A percentile compares a stretch with the other conserved stretches of the same genome.
These are phyloP conservation scores for Tautogolabrus adspersus DNA, from an alignment of 2,113 vertebrate species.

Conservation along the genomic window DNA sequence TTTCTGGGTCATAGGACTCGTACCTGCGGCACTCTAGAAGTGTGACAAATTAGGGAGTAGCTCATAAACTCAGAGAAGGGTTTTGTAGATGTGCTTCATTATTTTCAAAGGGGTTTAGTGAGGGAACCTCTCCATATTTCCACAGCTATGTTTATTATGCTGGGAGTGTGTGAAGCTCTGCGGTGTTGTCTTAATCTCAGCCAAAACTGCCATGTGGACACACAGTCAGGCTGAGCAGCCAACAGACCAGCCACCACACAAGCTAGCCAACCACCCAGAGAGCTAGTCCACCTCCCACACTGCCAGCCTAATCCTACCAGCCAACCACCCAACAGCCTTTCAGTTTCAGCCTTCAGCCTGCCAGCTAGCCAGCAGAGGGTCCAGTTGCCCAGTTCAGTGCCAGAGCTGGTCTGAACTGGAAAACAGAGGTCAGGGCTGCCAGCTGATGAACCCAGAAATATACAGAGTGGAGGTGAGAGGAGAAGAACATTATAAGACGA, in stretches of 20 bases:
- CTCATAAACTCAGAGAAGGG: conserved; percentile 26
- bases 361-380: conserved; percentile 15
- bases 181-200: conserved; percentile 15
- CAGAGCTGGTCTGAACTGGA: conserved; percentile 16
- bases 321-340: conserved; percentile 38
- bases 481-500: background rate
- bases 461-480: background rate
- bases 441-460: conserved; percentile 8
- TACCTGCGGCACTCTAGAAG: background rate
- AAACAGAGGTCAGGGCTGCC: conserved; percentile 14
- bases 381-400: conserved; percentile 23
- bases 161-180: conserved; percentile 14
- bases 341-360: conserved; percentile 21
- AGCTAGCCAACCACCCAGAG: conserved; percentile 56
- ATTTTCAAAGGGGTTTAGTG: conserved; percentile 3
- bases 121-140: conserved; percentile 29
- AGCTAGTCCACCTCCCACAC: conserved; percentile 33
- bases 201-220: conserved; percentile 63
- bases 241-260: conserved; percentile 18
- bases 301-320: conserved; percentile 46
- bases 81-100: conserved; percentile 10
- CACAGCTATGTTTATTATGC: conserved; percentile 44
- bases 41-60: conserved; percentile 9
- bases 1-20: no score
- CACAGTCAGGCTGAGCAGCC: conserved; percentile 48